Evolutionary conservation across 2,888 invertebrate genomes (phyloP).

Genomic region (Stramonita haemastoma): DNA sequence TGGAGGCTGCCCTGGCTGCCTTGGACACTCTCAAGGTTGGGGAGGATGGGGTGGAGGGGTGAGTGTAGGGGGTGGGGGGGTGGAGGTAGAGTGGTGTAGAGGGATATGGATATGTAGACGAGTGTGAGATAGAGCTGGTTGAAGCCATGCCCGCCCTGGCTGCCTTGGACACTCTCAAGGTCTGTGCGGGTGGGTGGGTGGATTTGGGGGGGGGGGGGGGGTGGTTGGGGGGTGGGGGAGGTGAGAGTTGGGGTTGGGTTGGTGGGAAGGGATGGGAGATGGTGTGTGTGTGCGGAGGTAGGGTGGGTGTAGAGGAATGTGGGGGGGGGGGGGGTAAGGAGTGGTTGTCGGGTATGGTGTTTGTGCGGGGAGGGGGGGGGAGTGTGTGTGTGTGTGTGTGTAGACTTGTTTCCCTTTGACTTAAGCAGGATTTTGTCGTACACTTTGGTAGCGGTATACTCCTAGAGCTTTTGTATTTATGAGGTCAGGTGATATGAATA

Average conservation of each 20-base stretch:
- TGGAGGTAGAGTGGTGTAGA: background rate
- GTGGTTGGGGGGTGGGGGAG: background rate
- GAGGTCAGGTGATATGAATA: too few species aligned
- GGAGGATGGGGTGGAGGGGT: background rate
- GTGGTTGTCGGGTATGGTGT: background rate
- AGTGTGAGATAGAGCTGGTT: constrained; percentile 78
- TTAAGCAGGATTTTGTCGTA: too few species aligned
- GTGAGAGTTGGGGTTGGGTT: background rate
- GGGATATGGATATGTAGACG: constrained; percentile 58
- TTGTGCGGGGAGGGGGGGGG: too few species aligned
- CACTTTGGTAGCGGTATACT: too few species aligned
- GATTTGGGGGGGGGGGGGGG: background rate
- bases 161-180: constrained; percentile 78
- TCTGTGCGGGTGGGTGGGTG: constrained; percentile 36
- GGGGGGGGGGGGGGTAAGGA: background rate
- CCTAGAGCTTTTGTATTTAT: too few species aligned
- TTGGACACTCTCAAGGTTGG: constrained; percentile 76
- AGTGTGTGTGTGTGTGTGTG: too few species aligned
- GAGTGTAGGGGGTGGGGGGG: background rate
- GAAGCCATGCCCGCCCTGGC: constrained; percentile 77
- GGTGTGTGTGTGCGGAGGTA: background rate
- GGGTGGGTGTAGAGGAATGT: background rate
- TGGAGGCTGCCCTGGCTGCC: constrained; percentile 77
- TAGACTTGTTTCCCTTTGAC: too few species aligned
- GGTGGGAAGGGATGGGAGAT: background rate